Evolutionary conservation across 2,797 vertebrate species (phyloP).

Genomic region (Acanthiza pusilla): DNA sequence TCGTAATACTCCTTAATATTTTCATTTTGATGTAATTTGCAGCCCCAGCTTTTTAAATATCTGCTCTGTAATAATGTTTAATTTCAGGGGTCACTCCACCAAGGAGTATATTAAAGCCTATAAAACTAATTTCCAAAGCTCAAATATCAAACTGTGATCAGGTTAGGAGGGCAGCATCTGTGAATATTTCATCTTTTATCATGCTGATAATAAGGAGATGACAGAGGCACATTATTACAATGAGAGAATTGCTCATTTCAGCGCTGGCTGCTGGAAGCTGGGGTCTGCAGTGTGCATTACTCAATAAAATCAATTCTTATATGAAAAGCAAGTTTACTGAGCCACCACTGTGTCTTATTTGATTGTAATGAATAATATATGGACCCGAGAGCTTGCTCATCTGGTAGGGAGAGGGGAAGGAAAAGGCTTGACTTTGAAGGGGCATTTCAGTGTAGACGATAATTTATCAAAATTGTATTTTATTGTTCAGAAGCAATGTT

Average conservation of each 20-base stretch:
- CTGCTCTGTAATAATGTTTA: constrained; percentile 99
- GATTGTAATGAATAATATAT: constrained; percentile 99
- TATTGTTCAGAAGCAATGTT: constrained; percentile 70
- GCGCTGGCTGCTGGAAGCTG: constrained; percentile 84
- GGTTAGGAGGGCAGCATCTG: constrained; percentile 99
- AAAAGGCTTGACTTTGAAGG: constrained; percentile 73
- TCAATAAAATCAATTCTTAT: constrained; percentile 97
- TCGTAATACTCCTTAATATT: constrained; percentile 99
- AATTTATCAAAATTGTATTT: constrained; percentile 73
- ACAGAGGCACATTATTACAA: constrained; percentile 99
- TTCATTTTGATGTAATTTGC: constrained; percentile 99
- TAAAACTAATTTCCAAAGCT: constrained; percentile 99
- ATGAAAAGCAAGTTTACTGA: constrained; percentile 93
- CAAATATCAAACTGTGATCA: constrained; percentile 99
- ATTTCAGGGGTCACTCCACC: constrained; percentile 99
- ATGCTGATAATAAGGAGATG: constrained; percentile 99
- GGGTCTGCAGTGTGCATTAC: constrained; percentile 84
- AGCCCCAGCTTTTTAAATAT: constrained; percentile 99
- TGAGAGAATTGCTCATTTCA: constrained; percentile 99
- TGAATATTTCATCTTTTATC: constrained; percentile 99
- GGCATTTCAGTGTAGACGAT: constrained; percentile 66
- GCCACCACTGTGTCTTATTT: constrained; percentile 92
- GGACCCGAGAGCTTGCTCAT: constrained; percentile 66
- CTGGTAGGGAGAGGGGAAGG: constrained; percentile 28
- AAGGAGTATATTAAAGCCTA: constrained; percentile 99